Evolutionary conservation across 2,888 invertebrate genomes (phyloP).

Genomic region (Zygaena filipendulae): DNA sequence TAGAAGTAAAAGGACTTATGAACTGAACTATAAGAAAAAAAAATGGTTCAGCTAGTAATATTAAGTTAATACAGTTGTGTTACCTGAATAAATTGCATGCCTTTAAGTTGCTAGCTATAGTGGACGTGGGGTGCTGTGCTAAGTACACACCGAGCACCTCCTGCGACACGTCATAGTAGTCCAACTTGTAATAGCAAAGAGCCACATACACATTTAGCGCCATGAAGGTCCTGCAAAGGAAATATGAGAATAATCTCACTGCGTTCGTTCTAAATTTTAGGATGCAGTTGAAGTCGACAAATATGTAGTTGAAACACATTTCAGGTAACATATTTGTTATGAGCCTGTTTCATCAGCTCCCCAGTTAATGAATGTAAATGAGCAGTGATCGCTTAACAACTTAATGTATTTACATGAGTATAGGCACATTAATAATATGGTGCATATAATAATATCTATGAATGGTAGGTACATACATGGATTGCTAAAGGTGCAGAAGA

Average conservation of each 20-base stretch:
- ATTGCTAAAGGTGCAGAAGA: not conserved
- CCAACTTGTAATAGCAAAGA: constrained; percentile 97
- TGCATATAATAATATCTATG: not conserved
- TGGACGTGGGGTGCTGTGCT: constrained; percentile 91
- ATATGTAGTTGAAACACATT: not conserved
- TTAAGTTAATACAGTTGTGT: too few relatives aligned
- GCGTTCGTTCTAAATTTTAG: not conserved
- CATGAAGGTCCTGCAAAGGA: constrained; percentile 78
- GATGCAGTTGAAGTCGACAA: constrained; percentile 1
- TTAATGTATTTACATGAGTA: too few relatives aligned
- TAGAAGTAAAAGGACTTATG: too few relatives aligned
- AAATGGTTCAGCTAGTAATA: too few relatives aligned
- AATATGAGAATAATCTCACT: constrained; percentile 3
- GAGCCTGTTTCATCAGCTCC: too few relatives aligned
- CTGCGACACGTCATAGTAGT: constrained; percentile 98
- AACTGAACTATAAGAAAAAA: too few relatives aligned
- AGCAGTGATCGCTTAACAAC: too few relatives aligned
- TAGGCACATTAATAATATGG: too few relatives aligned
- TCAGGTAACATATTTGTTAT: too few relatives aligned
- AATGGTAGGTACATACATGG: not conserved
- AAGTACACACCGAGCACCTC: constrained; percentile 96
- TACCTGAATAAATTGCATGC: constrained; percentile 73
- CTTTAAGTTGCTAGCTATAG: constrained; percentile 94
- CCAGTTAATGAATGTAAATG: too few relatives aligned
- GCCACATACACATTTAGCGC: constrained; percentile 98